Percentiles rank a stretch among this genome's conserved stretches.
phyloP scores from a whole-genome alignment of 2,113 vertebrate genomes.

The Myanophis thanlyinensis region DNA sequence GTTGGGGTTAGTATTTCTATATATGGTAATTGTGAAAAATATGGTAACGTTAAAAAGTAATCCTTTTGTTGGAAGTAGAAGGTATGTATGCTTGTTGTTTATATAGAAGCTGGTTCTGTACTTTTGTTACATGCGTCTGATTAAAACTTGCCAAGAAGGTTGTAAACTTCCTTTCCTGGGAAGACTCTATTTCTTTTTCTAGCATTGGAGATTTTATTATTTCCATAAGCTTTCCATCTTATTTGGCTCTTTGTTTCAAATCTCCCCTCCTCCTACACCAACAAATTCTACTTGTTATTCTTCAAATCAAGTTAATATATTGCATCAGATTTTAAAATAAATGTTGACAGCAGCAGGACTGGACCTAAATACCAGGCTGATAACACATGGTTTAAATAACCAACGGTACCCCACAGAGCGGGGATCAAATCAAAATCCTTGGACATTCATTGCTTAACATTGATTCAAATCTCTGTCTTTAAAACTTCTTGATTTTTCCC shows the following conservation, averaged over 20 bases:
- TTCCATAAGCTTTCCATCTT: conserved; percentile 69
- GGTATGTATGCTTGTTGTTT: conserved; percentile 58
- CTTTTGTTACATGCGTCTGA: conserved; percentile 53
- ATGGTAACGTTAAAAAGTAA: conserved; percentile 32
- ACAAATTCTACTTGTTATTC: conserved; percentile 21
- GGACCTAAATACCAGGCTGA: conserved; percentile 53
- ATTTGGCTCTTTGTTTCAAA: conserved; percentile 61
- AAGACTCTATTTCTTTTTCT: conserved; percentile 55
- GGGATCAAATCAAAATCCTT: conserved; percentile 59
- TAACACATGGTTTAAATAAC: conserved; percentile 65
- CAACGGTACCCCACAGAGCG: conserved; percentile 28
- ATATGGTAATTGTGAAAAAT: conserved; percentile 42
- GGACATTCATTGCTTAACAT: conserved; percentile 45
- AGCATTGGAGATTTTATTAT: conserved; percentile 65
- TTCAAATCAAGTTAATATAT: conserved; percentile 60
- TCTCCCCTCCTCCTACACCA: neutral
- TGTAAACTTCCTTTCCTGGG: conserved; percentile 57
- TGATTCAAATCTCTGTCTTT: conserved; percentile 53
- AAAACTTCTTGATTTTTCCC: conserved; percentile 31
- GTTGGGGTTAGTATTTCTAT: conserved; percentile 24
- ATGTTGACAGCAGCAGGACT: conserved; percentile 63
- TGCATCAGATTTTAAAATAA: conserved; percentile 67
- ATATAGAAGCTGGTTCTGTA: conserved; percentile 45
- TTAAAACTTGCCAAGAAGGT: conserved; percentile 61
- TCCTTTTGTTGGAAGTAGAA: conserved; percentile 57